Evolutionary conservation across 2,888 invertebrate genomes (phyloP).

Genomic region (Globia sparganii): DNA sequence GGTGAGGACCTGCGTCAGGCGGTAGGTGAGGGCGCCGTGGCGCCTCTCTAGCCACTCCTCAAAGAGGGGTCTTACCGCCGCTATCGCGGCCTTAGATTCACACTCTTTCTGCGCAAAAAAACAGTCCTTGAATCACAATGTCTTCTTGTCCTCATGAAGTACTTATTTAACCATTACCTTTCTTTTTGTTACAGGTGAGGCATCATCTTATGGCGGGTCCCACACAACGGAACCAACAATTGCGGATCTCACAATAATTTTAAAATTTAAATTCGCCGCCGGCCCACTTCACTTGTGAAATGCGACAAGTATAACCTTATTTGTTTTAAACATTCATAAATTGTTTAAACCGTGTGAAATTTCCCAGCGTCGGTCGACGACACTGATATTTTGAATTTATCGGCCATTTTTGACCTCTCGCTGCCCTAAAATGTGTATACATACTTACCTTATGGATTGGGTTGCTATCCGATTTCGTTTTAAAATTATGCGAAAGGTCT

Average conservation of each 20-base stretch:
- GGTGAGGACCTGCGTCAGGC: too few relatives aligned
- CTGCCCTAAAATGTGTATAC: slow-evolving; percentile 32
- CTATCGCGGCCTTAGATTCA: too few relatives aligned
- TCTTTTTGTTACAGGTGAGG: slow-evolving; percentile 70
- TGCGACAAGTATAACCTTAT: slow-evolving; percentile 71
- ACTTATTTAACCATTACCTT: slow-evolving; percentile 60
- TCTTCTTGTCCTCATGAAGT: slow-evolving; percentile 52
- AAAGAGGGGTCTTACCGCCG: too few relatives aligned
- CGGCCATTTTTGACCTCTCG: slow-evolving; percentile 58
- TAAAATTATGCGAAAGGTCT: slow-evolving; percentile 42
- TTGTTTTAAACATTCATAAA: slow-evolving; percentile 78
- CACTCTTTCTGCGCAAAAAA: slow-evolving; percentile 30
- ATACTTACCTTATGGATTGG: slow-evolving; percentile 26
- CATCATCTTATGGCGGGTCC: slow-evolving; percentile 39
- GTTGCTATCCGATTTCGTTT: slow-evolving; percentile 41
- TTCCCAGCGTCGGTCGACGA: slow-evolving; percentile 51
- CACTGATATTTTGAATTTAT: slow-evolving; percentile 66
- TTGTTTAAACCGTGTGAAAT: slow-evolving; percentile 76
- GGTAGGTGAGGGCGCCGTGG: too few relatives aligned
- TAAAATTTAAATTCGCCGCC: slow-evolving; percentile 74
- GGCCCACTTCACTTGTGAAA: slow-evolving; percentile 72
- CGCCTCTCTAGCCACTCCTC: too few relatives aligned
- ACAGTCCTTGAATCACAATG: slow-evolving; percentile 36
- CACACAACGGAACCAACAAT: slow-evolving; percentile 41
- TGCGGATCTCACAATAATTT: slow-evolving; percentile 65